Base-by-base conservation (phyloP, 1,140 invertebrate genomes). In the Drosophila ananassae region DNA sequence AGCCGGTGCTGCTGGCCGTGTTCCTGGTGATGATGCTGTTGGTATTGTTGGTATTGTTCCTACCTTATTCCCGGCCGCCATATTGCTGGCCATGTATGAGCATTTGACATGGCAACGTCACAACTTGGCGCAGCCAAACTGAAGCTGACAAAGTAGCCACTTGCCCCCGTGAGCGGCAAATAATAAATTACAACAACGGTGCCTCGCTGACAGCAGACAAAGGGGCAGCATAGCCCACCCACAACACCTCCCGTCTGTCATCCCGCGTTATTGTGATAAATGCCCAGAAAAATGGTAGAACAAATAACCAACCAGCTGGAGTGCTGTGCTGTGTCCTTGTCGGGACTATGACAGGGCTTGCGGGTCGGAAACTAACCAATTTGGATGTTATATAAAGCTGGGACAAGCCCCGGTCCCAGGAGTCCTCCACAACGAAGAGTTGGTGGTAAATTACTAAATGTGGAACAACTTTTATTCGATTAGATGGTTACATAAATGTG, bases 71-170 rank as follows among this genome's bases (percentile, higher is more conserved):
- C 44, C 41, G 41, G 41, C 17, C 41, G 41, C 41, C 41, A 44
- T 21, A 44, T 44, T 44, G 41, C 8, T 44, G 41, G 41, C 41
- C 48, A 60, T 79, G 68, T 74, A 74, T 34, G 54, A 69, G 55
- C 67, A 73, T 84, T 85, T 89, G 83, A 82, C 83, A 76, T 58
- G 79, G 71, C 85, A 47, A 69, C 66, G 83, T 89, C 83, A 87
- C 73, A 37, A 69, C 51, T 64, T 72, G 56, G 53, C 54, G 46
- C 66, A 17, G 55, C 59, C 37, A 59, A 72, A 52, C 53, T 52
- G 54, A 51, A 34, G 30, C 60, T 50, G 59, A 62, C 37, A 62
- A 61, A 56, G 73, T 44, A 68, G 48, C 57, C 77, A 79, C 82
- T 80, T 85, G 77, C 61, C 77, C 81, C 66, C 66, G 64, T 66